Conservation (phyloP, 2,113 vertebrate genomes). For the Sturnus vulgaris region DNA sequence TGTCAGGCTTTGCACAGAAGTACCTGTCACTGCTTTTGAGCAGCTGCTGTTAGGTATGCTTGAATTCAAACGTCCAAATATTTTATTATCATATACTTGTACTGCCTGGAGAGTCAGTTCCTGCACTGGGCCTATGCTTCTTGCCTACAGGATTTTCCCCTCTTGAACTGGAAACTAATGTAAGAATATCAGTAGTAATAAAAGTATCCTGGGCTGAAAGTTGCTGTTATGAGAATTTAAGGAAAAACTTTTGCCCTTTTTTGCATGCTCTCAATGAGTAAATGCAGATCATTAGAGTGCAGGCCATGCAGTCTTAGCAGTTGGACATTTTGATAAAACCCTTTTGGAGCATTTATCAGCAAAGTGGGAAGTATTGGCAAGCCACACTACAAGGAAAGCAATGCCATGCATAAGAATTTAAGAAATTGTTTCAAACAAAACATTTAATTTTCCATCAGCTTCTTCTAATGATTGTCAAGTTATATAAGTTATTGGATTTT, state of each 20-base stretch:
- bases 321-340: fast-evolving
- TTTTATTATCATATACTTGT: not conserved
- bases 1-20: not conserved
- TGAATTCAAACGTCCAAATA: not conserved
- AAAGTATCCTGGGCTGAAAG: not conserved
- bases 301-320: not conserved
- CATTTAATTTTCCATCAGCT: not conserved
- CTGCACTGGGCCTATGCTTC: not conserved
- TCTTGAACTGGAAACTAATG: not conserved
- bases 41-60: not conserved
- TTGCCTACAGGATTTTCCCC: not conserved
- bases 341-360: not conserved
- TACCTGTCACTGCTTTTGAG: not conserved
- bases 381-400: not conserved
- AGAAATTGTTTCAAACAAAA: not conserved
- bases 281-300: not conserved
- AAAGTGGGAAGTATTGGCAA: not conserved
- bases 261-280: not conserved
- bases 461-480: not conserved
- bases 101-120: not conserved
- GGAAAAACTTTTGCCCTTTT: not conserved
- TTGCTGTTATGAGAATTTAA: not conserved
- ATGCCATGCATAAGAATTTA: not conserved
- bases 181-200: not conserved
- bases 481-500: not conserved